These are phyloP conservation scores for Chaetogeoica ovagalla DNA, from an alignment of 2,888 invertebrate species.

Conservation along the genomic window DNA sequence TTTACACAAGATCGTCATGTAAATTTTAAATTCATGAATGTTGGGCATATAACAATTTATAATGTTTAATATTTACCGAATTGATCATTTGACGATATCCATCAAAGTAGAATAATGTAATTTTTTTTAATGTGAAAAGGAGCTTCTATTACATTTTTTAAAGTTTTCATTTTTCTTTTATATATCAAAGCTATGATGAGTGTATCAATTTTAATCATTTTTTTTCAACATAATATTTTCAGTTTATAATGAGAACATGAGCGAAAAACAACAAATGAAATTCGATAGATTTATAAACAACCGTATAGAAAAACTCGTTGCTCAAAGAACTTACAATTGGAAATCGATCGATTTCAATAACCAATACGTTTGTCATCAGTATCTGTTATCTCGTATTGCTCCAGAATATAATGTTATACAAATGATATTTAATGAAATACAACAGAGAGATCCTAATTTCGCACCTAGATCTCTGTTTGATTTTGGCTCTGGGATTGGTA, in stretches of 20 bases:
- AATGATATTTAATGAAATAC: conserved; percentile 76
- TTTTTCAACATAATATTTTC: not conserved
- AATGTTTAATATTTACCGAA: too few relatives aligned
- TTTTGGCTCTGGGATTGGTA: conserved; percentile 89
- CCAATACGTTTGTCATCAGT: conserved; percentile 67
- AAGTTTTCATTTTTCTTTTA: too few relatives aligned
- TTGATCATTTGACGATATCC: too few relatives aligned
- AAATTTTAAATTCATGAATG: too few relatives aligned
- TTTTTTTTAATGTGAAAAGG: too few relatives aligned
- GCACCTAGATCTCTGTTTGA: conserved; percentile 80
- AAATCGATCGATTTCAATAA: conserved; percentile 71
- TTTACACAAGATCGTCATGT: too few relatives aligned
- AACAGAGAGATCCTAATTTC: conserved; percentile 67
- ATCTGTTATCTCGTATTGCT: conserved; percentile 72
- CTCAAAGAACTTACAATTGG: conserved; percentile 73
- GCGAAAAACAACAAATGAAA: conserved; percentile 54
- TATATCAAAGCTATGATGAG: too few relatives aligned
- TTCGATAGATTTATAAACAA: conserved; percentile 60
- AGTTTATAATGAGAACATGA: conserved; percentile 34
- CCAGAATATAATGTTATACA: conserved; percentile 75
- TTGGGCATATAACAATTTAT: too few relatives aligned
- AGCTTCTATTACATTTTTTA: too few relatives aligned
- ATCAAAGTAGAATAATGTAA: too few relatives aligned
- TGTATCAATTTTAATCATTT: not conserved
- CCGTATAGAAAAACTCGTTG: conserved; percentile 65